phyloP scores from a whole-genome alignment of 2,888 invertebrate genomes.

The Tachina fera region DNA sequence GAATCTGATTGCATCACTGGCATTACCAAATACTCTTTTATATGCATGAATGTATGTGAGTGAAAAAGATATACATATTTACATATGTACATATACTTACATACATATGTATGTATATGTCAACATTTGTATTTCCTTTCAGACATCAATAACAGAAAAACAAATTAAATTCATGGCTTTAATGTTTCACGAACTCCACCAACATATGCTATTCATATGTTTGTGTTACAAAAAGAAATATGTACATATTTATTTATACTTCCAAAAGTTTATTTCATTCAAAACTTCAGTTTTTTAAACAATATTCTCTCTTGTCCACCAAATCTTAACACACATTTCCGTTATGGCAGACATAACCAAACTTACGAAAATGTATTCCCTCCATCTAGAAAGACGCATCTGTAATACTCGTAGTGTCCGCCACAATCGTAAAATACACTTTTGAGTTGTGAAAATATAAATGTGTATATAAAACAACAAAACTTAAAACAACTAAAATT shows the following conservation, averaged over 20 bases:
- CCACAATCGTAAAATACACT: slow-evolving; percentile 29
- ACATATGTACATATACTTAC: neutral
- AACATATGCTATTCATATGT: slow-evolving; percentile 62
- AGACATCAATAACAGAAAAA: neutral
- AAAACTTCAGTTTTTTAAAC: slow-evolving; percentile 22
- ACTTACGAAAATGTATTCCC: neutral
- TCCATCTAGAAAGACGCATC: neutral
- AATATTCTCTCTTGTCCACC: slow-evolving; percentile 19
- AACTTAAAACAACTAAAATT: slow-evolving; percentile 35
- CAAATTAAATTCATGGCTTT: slow-evolving; percentile 21
- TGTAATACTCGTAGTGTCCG: neutral
- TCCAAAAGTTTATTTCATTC: slow-evolving; percentile 14
- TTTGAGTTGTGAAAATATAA: slow-evolving; percentile 12
- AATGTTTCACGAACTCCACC: neutral
- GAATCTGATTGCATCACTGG: too few species aligned
- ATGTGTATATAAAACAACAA: slow-evolving; percentile 8
- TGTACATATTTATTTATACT: neutral
- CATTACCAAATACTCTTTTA: too few species aligned
- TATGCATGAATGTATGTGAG: too few species aligned
- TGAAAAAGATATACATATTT: neutral
- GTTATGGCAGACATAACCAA: slow-evolving; percentile 39
- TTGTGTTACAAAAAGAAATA: slow-evolving; percentile 27
- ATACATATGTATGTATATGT: too few species aligned
- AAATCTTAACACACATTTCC: slow-evolving; percentile 49
- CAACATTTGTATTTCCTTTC: neutral